Percentiles rank a stretch among this genome's conserved stretches.
phyloP scores from a whole-genome alignment of 2,113 vertebrate genomes.

The Ellobius talpinus region DNA sequence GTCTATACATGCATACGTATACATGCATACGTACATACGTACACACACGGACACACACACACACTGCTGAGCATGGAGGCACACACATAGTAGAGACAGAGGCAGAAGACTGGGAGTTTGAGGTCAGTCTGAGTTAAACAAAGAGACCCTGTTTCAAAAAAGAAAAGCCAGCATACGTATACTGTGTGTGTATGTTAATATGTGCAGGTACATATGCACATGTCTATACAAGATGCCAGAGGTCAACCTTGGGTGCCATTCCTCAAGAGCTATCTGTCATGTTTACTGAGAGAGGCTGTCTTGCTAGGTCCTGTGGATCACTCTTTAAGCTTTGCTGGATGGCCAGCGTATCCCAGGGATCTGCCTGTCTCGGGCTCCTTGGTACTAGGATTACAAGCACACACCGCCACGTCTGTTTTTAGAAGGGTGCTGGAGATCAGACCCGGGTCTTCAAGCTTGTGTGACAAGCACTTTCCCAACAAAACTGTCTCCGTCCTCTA shows the following conservation, averaged over 20 bases:
- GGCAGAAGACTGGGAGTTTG: background rate
- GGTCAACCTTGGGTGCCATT: background rate
- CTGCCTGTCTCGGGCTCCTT: background rate
- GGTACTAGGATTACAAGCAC: background rate
- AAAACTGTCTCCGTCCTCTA: background rate
- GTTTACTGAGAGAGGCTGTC: background rate
- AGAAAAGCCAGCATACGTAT: background rate
- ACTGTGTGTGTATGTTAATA: background rate
- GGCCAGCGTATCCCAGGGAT: background rate
- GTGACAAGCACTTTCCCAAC: background rate
- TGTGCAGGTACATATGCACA: background rate
- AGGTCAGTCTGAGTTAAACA: no score
- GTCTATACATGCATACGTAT: background rate
- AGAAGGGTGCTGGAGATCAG: background rate
- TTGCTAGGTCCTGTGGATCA: background rate
- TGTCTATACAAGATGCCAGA: no score
- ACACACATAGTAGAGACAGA: background rate
- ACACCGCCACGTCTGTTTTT: background rate
- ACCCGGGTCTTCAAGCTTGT: background rate
- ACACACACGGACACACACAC: background rate
- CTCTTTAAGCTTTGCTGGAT: background rate
- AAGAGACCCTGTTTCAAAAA: background rate
- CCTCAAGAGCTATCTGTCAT: background rate
- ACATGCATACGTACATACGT: background rate
- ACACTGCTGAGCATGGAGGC: background rate